Conservation (phyloP, 2,888 invertebrate species). For the Ormyrus rosae region DNA sequence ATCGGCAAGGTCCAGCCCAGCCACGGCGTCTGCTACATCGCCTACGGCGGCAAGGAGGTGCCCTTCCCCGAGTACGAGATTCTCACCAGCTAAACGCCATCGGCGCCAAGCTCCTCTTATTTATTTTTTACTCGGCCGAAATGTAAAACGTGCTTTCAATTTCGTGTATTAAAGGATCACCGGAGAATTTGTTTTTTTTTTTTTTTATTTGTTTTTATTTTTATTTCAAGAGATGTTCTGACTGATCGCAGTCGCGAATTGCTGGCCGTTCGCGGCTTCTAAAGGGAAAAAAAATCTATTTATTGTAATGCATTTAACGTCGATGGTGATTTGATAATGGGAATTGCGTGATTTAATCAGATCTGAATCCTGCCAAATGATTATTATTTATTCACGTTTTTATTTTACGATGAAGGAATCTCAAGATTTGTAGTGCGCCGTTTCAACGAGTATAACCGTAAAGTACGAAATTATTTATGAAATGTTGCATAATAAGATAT, state of each 20-base stretch:
- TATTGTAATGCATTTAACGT: constrained; percentile 29
- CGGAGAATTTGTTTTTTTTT: not conserved
- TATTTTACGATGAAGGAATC: constrained; percentile 14
- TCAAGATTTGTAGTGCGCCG: constrained; percentile 4
- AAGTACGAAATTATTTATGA: constrained; percentile 21
- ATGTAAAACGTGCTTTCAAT: not conserved
- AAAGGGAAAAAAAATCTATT: not conserved
- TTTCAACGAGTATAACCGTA: not conserved
- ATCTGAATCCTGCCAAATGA: constrained; percentile 30
- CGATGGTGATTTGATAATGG: not conserved
- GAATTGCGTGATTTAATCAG: not conserved
- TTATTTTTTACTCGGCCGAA: too few species aligned
- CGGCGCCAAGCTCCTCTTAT: too few species aligned
- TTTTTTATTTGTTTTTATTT: not conserved
- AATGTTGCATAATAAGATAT: constrained; percentile 24
- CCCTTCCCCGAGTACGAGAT: constrained; percentile 90
- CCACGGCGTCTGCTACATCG: constrained; percentile 89
- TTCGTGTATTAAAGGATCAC: not conserved
- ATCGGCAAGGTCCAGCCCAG: constrained; percentile 91
- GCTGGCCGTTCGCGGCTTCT: constrained; percentile 27
- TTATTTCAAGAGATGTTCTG: not conserved
- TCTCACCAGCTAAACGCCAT: constrained; percentile 71
- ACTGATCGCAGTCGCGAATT: constrained; percentile 19
- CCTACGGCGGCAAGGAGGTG: constrained; percentile 88
- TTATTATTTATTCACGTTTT: constrained; percentile 11